These are phyloP conservation scores for Cottoperca gobio DNA, from an alignment of 2,797 vertebrate species.

Conservation along the genomic window DNA sequence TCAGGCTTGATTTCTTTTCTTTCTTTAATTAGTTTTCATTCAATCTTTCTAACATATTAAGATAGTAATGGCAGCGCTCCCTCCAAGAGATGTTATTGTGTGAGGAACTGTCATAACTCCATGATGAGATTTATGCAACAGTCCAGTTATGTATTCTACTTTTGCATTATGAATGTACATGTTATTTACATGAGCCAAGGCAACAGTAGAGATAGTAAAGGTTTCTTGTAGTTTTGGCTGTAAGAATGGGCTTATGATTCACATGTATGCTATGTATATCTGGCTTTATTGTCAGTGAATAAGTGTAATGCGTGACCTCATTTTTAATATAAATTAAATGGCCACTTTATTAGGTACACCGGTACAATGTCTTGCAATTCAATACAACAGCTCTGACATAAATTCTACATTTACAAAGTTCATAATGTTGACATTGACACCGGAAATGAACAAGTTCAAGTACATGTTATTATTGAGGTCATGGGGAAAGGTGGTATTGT, in stretches of 20 bases:
- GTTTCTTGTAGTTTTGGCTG: not conserved
- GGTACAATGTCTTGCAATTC: not conserved
- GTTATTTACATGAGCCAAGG: not conserved
- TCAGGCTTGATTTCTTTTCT: constrained; percentile 23
- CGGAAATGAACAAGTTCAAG: not conserved
- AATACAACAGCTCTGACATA: not conserved
- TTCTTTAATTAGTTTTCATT: constrained; percentile 26
- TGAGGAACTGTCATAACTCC: constrained; percentile 9
- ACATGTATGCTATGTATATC: not conserved
- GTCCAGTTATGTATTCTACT: constrained; percentile 6
- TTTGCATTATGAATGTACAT: not conserved
- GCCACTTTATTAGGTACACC: not conserved
- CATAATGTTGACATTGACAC: not conserved
- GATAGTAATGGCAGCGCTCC: constrained; percentile 8
- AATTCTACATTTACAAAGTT: not conserved
- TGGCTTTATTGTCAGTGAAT: constrained; percentile 3
- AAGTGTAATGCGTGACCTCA: not conserved
- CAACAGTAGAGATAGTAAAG: not conserved
- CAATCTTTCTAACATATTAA: constrained; percentile 19
- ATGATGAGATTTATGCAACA: not conserved
- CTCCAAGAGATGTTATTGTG: constrained; percentile 6
- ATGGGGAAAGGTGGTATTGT: not conserved
- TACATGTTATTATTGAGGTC: not conserved
- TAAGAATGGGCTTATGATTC: not conserved
- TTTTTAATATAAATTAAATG: not conserved